Base-by-base conservation (phyloP, 1,140 invertebrate genomes). In the Drosophila oshimai region DNA sequence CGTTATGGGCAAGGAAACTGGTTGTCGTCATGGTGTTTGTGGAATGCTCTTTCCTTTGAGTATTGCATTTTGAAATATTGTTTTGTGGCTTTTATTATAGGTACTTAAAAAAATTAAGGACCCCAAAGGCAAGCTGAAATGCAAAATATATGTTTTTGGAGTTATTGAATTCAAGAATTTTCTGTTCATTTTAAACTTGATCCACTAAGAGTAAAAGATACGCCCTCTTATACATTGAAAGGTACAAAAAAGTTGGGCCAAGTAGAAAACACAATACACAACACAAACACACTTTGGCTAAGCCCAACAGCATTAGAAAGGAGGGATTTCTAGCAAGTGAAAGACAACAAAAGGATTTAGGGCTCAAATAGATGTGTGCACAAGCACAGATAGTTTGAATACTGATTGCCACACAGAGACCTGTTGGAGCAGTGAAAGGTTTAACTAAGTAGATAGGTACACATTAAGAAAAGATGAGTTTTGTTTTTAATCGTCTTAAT, bases 361-460 rank as follows among this genome's bases (percentile, higher is more conserved):
- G 62, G 13, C 41, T 57, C 13, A 20, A 13, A 47, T 15, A 41
- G 57, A 44, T 44, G 28, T 17, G 26, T 31, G 36, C 12, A 55
- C 42, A 53, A 55, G 31, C 20, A 13, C 15, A 10, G 42, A 54
- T 47, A 45, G 34, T 51, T 49, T 42, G 24, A 29, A 51, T 58
- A 20, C 37, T 64, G 53, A 78, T 57, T 74, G 49, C 33, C 42
- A 55, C 36, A 4, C 31, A 36, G 36, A 41, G 28, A 74, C 79
- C 79, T 83, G 79, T 83, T 83, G 78, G 79, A 78, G 10, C 24
- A 22, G 13, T 2, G n/a, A n/a, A n/a, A n/a, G n/a, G n/a, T n/a
- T n/a, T n/a, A n/a, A n/a, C n/a, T n/a, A n/a, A n/a, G n/a, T n/a
- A n/a, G n/a, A n/a, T 2, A 34, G 9, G 29, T 28, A 20, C 33